These are phyloP conservation scores for Antheraea pernyi DNA, from an alignment of 1,140 invertebrate genomes.

Conservation along the genomic window DNA sequence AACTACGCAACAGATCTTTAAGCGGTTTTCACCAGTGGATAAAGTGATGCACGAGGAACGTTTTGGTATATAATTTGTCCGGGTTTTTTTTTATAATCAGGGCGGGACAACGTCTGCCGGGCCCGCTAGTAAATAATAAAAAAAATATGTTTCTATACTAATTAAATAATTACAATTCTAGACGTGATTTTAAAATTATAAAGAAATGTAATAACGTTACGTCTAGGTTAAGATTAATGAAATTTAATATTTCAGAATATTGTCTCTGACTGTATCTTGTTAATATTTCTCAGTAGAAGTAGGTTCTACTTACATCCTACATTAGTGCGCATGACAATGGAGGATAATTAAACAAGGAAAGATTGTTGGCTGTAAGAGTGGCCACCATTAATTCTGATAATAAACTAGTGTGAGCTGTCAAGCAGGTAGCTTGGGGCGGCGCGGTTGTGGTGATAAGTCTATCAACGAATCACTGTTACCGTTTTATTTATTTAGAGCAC, in stretches of 20 bases:
- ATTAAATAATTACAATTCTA: too few species aligned
- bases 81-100: too few species aligned
- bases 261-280: conserved; percentile 4
- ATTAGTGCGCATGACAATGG: conserved; percentile 6
- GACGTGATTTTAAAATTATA: too few species aligned
- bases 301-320: conserved; percentile 6
- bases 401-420: conserved; percentile 35
- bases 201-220: too few species aligned
- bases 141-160: too few species aligned
- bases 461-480: conserved; percentile 7
- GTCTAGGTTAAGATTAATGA: background rate
- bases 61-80: too few species aligned
- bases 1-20: too few species aligned
- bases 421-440: conserved; percentile 6
- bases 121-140: too few species aligned
- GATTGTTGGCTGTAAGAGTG: conserved; percentile 8
- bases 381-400: conserved; percentile 36
- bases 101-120: too few species aligned
- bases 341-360: conserved; percentile 10
- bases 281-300: conserved; percentile 10
- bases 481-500: conserved; percentile 6
- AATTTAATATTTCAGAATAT: background rate
- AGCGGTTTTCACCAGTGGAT: too few species aligned
- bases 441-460: conserved; percentile 14
- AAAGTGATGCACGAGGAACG: too few species aligned